Conservation (phyloP, 2,113 vertebrate genomes). For the Falco punctatus region DNA sequence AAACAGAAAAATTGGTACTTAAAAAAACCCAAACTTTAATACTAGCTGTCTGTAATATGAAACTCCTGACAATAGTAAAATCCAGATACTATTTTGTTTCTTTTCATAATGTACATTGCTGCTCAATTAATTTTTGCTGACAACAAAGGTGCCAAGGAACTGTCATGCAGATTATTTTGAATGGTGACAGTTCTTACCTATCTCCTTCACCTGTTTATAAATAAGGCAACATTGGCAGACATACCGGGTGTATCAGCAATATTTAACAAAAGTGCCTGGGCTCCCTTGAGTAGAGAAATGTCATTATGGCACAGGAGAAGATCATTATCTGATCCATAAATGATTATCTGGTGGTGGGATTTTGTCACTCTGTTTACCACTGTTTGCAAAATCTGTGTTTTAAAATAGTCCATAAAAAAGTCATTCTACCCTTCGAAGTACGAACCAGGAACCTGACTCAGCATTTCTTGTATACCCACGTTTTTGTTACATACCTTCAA, state of each 20-base stretch:
- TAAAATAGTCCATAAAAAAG: not conserved
- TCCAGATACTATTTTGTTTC: not conserved
- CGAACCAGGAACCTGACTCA: not conserved
- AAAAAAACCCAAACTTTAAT: not conserved
- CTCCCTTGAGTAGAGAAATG: conserved; percentile 70
- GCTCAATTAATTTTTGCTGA: not conserved
- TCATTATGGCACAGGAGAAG: conserved; percentile 80
- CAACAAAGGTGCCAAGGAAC: not conserved
- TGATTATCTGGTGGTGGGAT: conserved; percentile 65
- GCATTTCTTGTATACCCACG: not conserved
- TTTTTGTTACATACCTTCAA: not conserved
- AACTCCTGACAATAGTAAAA: not conserved
- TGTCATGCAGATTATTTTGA: not conserved
- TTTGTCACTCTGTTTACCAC: conserved; percentile 43
- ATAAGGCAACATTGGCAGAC: conserved; percentile 54
- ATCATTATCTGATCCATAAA: conserved; percentile 88
- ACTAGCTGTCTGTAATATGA: not conserved
- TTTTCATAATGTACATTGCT: not conserved
- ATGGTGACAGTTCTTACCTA: not conserved
- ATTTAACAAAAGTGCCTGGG: conserved; percentile 80
- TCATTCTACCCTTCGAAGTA: not conserved
- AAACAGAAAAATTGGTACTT: not conserved
- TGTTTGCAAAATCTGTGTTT: conserved; percentile 56
- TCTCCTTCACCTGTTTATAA: not conserved
- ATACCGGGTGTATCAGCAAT: conserved; percentile 77